Evolutionary conservation across 2,888 invertebrate species (phyloP), one percentile per base, ranked within the genome.

Genomic region (Epistrophe eligans): DNA sequence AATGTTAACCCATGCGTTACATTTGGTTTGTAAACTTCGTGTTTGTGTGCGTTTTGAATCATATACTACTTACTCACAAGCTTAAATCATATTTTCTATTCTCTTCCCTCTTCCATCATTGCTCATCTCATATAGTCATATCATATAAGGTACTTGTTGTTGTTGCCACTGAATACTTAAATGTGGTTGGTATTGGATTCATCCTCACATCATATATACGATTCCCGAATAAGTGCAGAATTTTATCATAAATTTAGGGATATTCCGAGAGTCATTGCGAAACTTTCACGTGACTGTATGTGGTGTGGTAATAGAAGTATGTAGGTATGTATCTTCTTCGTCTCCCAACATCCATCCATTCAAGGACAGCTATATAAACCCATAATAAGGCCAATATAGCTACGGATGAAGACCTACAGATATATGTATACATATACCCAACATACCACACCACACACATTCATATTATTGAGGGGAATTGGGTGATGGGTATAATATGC

Each of bases 161-260:
- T 55, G 57, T 72, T 48, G 17, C 66, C 40, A 40, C 4, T n/a
- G n/a, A n/a, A n/a, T n/a, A n/a, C n/a, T n/a, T n/a, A n/a, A n/a
- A n/a, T n/a, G 9, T 28, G 24, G 24, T 24, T 24, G 24, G 35
- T 43, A 19, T 58, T 83, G 79, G 52, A 55, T 83, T 74, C 48
- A 73, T 55, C 60, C 64, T 57, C 60, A 48, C 52, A n/a, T 24
- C 24, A 24, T 24, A 24, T n/a, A 3, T 24, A 24, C 67, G 55
- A 55, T 17, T 73, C 67, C 79, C 52, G n/a, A 72, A 66, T 62
- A 45, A 55, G 55, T 73, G 60, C 62, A 38, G 19, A 60, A 70
- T 79, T 79, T 74, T 60, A 57, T 70, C 73, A 74, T 84, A 84
- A 74, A 74, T 84, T 84, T 58, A 45, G 52, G 67, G 62, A 58